These are phyloP conservation scores for Drosophila putrida DNA, from an alignment of 2,888 invertebrate species.

Conservation along the genomic window DNA sequence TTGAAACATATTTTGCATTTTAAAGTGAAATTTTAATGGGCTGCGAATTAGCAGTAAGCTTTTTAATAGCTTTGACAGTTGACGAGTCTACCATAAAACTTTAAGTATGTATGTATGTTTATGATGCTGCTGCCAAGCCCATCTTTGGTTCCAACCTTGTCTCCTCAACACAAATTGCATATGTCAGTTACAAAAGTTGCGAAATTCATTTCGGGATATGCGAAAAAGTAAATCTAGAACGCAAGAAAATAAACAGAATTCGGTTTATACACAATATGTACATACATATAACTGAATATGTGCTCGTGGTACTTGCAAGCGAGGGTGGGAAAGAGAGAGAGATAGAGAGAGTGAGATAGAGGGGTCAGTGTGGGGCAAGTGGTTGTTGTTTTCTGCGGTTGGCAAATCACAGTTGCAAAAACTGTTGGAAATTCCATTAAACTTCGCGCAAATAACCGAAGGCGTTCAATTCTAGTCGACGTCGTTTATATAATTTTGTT, in stretches of 20 bases:
- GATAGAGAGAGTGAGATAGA: not conserved
- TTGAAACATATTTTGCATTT: slow-evolving; percentile 51
- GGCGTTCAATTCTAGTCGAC: slow-evolving; percentile 83
- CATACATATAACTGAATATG: no score
- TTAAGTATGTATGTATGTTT: slow-evolving; percentile 8
- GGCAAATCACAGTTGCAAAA: slow-evolving; percentile 76
- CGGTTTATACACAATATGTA: slow-evolving; percentile 5
- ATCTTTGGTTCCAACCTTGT: not conserved
- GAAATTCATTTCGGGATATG: slow-evolving; percentile 54
- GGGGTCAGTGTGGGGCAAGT: not conserved
- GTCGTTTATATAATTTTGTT: slow-evolving; percentile 81
- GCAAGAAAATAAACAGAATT: slow-evolving; percentile 48
- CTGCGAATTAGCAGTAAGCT: slow-evolving; percentile 46
- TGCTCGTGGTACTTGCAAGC: no score
- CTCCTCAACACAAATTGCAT: slow-evolving; percentile 61
- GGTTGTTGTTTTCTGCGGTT: slow-evolving; percentile 53
- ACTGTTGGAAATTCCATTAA: slow-evolving; percentile 84
- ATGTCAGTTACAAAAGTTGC: slow-evolving; percentile 73
- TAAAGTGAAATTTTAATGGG: slow-evolving; percentile 67
- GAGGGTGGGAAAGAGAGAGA: not conserved
- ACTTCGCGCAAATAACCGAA: slow-evolving; percentile 84
- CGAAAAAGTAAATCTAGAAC: slow-evolving; percentile 30
- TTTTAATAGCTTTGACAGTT: slow-evolving; percentile 49
- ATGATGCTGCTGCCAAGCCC: slow-evolving; percentile 14
- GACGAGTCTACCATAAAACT: slow-evolving; percentile 10